A percentile compares a stretch with the other conserved stretches of the same genome.
Evolutionary conservation across 2,888 invertebrate species (phyloP).

Genomic region (Nasonia oneida): DNA sequence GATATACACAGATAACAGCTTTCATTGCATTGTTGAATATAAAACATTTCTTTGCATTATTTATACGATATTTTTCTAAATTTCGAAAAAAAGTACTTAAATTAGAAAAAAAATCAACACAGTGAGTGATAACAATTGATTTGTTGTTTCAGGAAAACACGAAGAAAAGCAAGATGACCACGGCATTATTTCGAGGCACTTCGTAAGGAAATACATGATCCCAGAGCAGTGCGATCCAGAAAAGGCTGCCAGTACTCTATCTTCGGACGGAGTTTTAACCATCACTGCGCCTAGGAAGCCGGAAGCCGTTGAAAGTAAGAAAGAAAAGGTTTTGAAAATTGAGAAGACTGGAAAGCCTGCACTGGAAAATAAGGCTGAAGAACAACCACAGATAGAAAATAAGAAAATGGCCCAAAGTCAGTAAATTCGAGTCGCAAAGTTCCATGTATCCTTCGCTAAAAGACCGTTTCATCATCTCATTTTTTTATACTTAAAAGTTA

Average conservation of each 20-base stretch:
- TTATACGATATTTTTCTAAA: not conserved
- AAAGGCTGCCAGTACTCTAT: conserved; percentile 83
- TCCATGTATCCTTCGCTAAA: conserved; percentile 2
- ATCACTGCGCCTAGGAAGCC: conserved; percentile 83
- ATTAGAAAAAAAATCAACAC: not conserved
- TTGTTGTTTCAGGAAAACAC: conserved; percentile 80
- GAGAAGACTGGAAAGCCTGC: conserved; percentile 77
- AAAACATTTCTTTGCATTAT: not conserved
- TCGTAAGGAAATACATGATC: conserved; percentile 71
- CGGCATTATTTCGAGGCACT: conserved; percentile 71
- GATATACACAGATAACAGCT: no score
- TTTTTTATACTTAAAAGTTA: conserved; percentile 1
- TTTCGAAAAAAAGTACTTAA: not conserved
- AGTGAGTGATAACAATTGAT: not conserved
- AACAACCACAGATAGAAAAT: conserved; percentile 45
- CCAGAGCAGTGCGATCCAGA: conserved; percentile 82
- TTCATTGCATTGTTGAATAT: not conserved
- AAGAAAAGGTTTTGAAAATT: conserved; percentile 57
- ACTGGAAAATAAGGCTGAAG: conserved; percentile 77
- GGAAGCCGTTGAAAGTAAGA: conserved; percentile 65
- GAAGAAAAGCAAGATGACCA: conserved; percentile 92
- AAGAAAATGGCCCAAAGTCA: conserved; percentile 52
- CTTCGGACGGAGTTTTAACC: conserved; percentile 90
- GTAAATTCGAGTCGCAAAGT: conserved; percentile 6
- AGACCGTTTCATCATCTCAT: conserved; percentile 21